Evolutionary conservation across 2,888 invertebrate species (phyloP).

Genomic region (Campoletis raptor): DNA sequence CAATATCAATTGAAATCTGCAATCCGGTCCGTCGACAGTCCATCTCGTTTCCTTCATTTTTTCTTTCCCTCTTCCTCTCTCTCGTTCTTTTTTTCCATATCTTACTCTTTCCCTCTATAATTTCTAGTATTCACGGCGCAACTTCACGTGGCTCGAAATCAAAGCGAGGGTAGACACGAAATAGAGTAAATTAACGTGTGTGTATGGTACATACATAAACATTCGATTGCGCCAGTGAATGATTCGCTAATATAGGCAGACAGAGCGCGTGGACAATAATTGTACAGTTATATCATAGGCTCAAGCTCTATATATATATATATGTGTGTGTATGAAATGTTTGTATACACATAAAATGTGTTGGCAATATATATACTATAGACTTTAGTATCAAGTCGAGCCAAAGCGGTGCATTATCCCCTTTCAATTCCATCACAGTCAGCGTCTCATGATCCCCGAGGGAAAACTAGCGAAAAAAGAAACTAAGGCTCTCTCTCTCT

Average conservation of each 20-base stretch:
- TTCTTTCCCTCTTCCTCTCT: background rate
- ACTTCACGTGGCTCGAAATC: constrained; percentile 12
- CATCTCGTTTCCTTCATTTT: constrained; percentile 21
- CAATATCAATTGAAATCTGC: constrained; percentile 56
- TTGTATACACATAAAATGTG: constrained; percentile 21
- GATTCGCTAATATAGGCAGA: constrained; percentile 35
- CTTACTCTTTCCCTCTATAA: background rate
- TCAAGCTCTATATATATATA: background rate
- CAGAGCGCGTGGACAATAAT: constrained; percentile 64
- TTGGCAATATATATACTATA: constrained; percentile 19
- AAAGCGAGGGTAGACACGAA: constrained; percentile 33
- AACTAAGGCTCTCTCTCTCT: constrained; percentile 44
- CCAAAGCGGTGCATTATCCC: constrained; percentile 65
- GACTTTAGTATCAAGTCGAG: constrained; percentile 25
- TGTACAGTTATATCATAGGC: constrained; percentile 57
- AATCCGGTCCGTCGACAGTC: constrained; percentile 43
- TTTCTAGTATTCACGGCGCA: constrained; percentile 11
- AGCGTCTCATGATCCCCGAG: constrained; percentile 68
- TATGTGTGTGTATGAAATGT: background rate
- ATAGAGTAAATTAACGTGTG: constrained; percentile 23
- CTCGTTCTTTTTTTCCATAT: background rate
- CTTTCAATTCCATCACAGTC: constrained; percentile 69
- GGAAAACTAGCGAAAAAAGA: constrained; percentile 62
- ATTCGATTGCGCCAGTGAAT: constrained; percentile 58
- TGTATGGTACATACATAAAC: constrained; percentile 1